Conservation (phyloP, 2,888 invertebrate species). For the Tetragonula carbonaria region DNA sequence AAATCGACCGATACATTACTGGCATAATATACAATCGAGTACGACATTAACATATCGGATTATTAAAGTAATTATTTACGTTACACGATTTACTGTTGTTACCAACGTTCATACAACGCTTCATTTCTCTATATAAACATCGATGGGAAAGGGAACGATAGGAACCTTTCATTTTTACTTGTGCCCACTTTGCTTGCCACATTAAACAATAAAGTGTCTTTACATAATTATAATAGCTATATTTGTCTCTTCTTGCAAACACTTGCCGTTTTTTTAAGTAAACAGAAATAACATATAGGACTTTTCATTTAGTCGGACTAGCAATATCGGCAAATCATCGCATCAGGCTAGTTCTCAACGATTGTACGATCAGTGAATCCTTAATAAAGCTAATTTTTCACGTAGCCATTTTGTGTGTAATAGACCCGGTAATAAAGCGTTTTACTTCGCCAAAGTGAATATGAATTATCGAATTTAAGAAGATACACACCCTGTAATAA, state of each 20-base stretch:
- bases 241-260: conserved; percentile 44
- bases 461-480: conserved; percentile 99
- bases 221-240: conserved; percentile 65
- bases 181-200: conserved; percentile 49
- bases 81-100: conserved; percentile 21
- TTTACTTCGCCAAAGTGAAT: conserved; percentile 99
- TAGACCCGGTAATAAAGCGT: conserved; percentile 99
- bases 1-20: conserved; percentile 28
- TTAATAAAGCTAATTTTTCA: conserved; percentile 47
- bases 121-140: conserved; percentile 38
- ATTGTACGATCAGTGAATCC: conserved; percentile 60
- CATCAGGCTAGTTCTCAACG: conserved; percentile 74
- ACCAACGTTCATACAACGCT: conserved; percentile 35
- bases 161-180: conserved; percentile 54
- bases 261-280: conserved; percentile 29
- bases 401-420: conserved; percentile 90
- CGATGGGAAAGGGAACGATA: conserved; percentile 37
- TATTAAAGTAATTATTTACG: conserved; percentile 10
- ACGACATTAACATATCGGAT: conserved; percentile 32
- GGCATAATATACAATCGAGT: conserved; percentile 41
- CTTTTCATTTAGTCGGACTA: conserved; percentile 77
- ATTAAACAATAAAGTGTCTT: conserved; percentile 64
- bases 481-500: conserved; percentile 95
- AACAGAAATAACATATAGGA: conserved; percentile 70
- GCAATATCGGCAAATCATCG: conserved; percentile 73